phyloP scores from a whole-genome alignment of 1,140 invertebrate genomes.

The Sweltsa coloradensis region DNA sequence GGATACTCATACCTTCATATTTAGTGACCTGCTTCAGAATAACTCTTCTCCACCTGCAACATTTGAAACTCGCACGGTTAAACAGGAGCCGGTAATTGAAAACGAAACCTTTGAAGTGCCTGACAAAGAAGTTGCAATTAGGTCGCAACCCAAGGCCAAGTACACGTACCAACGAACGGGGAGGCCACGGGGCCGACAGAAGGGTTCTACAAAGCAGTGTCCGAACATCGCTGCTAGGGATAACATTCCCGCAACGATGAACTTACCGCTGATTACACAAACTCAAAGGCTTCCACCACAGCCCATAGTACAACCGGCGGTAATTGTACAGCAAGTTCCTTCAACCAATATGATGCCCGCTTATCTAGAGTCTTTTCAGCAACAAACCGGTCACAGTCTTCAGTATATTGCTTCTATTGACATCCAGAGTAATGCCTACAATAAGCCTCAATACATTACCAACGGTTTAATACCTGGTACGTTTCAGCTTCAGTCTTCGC shows the following conservation, averaged over 20 bases:
- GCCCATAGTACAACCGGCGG: conserved; percentile 32
- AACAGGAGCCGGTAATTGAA: too few relatives aligned
- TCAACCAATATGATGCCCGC: conserved; percentile 50
- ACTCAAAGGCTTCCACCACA: neutral
- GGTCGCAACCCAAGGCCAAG: too few relatives aligned
- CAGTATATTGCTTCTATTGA: conserved; percentile 55
- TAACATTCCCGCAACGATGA: too few relatives aligned
- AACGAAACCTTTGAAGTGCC: too few relatives aligned
- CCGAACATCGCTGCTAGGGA: too few relatives aligned
- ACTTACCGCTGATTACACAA: neutral
- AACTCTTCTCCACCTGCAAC: too few relatives aligned
- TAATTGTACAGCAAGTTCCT: conserved; percentile 51
- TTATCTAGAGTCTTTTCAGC: conserved; percentile 52
- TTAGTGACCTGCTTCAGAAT: too few relatives aligned
- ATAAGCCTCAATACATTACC: conserved; percentile 25
- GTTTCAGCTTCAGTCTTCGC: conserved; percentile 45
- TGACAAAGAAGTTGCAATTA: too few relatives aligned
- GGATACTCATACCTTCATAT: too few relatives aligned
- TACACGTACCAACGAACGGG: too few relatives aligned
- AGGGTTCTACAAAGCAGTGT: too few relatives aligned
- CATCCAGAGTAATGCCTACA: conserved; percentile 36
- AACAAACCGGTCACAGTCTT: conserved; percentile 50
- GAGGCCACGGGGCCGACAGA: neutral
- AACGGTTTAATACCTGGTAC: conserved; percentile 43
- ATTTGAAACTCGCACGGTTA: too few relatives aligned